phyloP scores from a whole-genome alignment of 2,888 invertebrate genomes.

The Microchrysa polita region DNA sequence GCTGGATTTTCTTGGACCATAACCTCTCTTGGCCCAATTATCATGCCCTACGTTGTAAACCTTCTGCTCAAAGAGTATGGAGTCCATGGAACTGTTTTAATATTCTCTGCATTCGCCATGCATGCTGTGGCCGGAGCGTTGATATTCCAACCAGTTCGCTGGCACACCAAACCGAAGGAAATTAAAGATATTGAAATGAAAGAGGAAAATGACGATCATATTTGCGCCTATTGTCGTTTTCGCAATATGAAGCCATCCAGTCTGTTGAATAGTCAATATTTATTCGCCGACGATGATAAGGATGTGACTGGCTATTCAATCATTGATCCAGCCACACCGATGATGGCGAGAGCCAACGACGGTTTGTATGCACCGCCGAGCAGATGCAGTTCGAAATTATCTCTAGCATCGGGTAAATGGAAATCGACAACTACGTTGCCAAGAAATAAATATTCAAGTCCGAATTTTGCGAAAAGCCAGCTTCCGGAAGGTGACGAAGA shows the following conservation, averaged over 20 bases:
- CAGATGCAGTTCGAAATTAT: constrained; percentile 57
- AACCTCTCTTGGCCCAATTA: constrained; percentile 73
- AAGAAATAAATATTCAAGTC: constrained; percentile 31
- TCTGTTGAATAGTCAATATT: constrained; percentile 20
- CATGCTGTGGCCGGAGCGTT: constrained; percentile 72
- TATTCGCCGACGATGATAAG: constrained; percentile 69
- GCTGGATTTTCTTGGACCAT: constrained; percentile 74
- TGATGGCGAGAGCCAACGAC: constrained; percentile 72
- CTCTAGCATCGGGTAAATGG: constrained; percentile 53
- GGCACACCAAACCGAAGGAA: constrained; percentile 67
- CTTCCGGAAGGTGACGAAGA: neutral
- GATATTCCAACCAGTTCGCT: constrained; percentile 74
- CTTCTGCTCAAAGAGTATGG: constrained; percentile 69
- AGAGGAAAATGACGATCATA: neutral
- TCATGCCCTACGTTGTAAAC: constrained; percentile 75
- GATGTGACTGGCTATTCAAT: constrained; percentile 69
- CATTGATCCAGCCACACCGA: constrained; percentile 73
- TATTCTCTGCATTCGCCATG: constrained; percentile 71
- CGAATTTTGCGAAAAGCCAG: constrained; percentile 22
- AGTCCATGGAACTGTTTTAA: constrained; percentile 70
- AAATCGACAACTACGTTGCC: constrained; percentile 15
- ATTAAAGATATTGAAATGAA: neutral
- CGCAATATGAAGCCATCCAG: constrained; percentile 25
- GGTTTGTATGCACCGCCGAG: constrained; percentile 62
- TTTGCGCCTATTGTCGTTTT: constrained; percentile 24